Percentiles rank a stretch among this genome's conserved stretches.
Evolutionary conservation across 1,140 invertebrate species (phyloP).

Genomic region (Hyposmocoma kahamanoa): DNA sequence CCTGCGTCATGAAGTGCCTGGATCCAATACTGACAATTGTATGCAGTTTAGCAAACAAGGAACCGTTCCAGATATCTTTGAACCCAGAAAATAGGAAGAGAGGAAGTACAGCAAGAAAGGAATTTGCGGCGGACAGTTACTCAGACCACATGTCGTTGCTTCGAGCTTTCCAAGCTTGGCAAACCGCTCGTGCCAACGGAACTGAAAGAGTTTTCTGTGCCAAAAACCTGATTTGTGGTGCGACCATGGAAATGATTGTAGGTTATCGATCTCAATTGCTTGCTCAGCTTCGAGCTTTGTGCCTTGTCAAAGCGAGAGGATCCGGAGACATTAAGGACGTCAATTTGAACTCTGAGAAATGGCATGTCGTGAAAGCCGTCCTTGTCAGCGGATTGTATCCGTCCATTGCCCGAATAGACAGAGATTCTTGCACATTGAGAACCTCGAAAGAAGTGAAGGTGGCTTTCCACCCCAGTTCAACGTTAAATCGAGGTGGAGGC

Average conservation of each 20-base stretch:
- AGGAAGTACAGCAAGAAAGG: conserved; percentile 76
- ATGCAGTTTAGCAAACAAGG: conserved; percentile 87
- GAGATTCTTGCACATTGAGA: conserved; percentile 55
- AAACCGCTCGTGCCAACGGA: conserved; percentile 79
- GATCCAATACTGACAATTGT: conserved; percentile 96
- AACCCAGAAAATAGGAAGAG: conserved; percentile 79
- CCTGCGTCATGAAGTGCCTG: conserved; percentile 93
- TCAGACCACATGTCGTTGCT: conserved; percentile 95
- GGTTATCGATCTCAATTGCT: conserved; percentile 85
- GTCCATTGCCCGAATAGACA: conserved; percentile 82
- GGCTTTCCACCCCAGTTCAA: conserved; percentile 83
- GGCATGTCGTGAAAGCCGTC: conserved; percentile 94
- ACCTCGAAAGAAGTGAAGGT: conserved; percentile 82
- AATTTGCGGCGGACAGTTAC: conserved; percentile 83
- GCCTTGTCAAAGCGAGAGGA: conserved; percentile 86
- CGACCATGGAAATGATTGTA: conserved; percentile 91
- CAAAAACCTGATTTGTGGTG: conserved; percentile 85
- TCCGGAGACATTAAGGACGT: conserved; percentile 84
- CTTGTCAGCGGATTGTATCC: conserved; percentile 91
- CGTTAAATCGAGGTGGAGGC: conserved; percentile 73
- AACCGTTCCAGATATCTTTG: conserved; percentile 86
- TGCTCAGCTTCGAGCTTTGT: conserved; percentile 88
- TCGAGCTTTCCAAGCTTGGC: conserved; percentile 88
- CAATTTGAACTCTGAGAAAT: conserved; percentile 91
- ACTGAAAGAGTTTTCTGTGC: conserved; percentile 85